phyloP scores from a whole-genome alignment of 2,113 vertebrate species.

The Elgaria multicarinata region DNA sequence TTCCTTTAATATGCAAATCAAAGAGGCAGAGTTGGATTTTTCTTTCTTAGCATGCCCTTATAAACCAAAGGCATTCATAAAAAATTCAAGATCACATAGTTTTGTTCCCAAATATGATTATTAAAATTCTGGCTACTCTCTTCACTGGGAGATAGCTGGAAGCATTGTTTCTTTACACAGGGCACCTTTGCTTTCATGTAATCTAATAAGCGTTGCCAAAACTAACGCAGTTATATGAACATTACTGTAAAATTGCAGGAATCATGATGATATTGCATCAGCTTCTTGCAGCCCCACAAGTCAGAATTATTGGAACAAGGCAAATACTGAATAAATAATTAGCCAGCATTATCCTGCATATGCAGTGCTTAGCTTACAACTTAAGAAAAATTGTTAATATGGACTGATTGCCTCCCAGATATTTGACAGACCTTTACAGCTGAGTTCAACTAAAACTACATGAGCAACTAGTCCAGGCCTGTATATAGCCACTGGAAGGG shows the following conservation, averaged over 20 bases:
- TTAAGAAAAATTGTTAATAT: background rate
- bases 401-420: background rate
- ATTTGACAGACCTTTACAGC: background rate
- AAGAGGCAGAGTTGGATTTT: slow-evolving; percentile 35
- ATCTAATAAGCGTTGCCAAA: slow-evolving; percentile 17
- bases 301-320: background rate
- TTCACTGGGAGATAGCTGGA: slow-evolving; percentile 31
- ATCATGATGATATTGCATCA: background rate
- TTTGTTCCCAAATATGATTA: background rate
- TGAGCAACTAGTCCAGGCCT: background rate
- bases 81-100: slow-evolving; percentile 44
- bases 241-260: slow-evolving; percentile 9
- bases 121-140: slow-evolving; percentile 52
- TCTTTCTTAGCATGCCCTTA: slow-evolving; percentile 44
- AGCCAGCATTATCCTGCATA: background rate
- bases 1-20: slow-evolving; percentile 66
- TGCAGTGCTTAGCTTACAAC: background rate
- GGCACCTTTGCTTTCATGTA: slow-evolving; percentile 21
- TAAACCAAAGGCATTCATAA: slow-evolving; percentile 54
- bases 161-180: slow-evolving; percentile 13
- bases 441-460: background rate
- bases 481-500: background rate
- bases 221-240: slow-evolving; percentile 21
- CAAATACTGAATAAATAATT: background rate
- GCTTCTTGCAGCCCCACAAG: background rate